These are phyloP conservation scores for Trematomus bernacchii DNA, from an alignment of 2,797 vertebrate species.

Conservation along the genomic window DNA sequence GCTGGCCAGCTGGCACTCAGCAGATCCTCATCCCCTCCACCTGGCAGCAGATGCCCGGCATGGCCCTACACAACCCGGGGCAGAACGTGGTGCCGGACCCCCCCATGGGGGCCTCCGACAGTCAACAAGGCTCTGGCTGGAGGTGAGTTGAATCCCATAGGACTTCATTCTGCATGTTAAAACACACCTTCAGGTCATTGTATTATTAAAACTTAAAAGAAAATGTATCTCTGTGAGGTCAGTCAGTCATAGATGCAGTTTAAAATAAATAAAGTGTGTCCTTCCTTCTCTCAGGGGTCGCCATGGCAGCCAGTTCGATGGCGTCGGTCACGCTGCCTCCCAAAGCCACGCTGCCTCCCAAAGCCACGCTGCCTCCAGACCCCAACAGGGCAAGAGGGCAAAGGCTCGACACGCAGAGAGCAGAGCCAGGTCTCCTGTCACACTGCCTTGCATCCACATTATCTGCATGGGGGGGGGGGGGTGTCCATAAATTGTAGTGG, in stretches of 20 bases:
- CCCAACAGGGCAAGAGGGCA: constrained; percentile 92
- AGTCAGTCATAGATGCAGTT: neutral
- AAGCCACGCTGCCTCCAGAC: constrained; percentile 87
- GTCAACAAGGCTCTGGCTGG: constrained; percentile 91
- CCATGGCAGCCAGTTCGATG: constrained; percentile 92
- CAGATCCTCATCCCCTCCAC: constrained; percentile 97
- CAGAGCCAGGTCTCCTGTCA: constrained; percentile 84
- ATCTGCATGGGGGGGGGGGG: neutral
- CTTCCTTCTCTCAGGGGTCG: constrained; percentile 78
- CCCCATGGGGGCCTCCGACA: constrained; percentile 85
- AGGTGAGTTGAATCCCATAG: constrained; percentile 82
- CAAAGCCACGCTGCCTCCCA: constrained; percentile 90
- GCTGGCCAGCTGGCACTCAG: constrained; percentile 97
- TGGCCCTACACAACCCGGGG: constrained; percentile 92
- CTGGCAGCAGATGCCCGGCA: constrained; percentile 97
- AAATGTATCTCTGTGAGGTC: neutral
- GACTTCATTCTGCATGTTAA: neutral
- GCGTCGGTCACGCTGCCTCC: constrained; percentile 84
- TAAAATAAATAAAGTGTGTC: neutral
- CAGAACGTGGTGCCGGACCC: constrained; percentile 92
- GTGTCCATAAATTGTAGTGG: neutral
- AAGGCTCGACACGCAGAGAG: constrained; percentile 86
- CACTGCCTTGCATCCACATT: neutral
- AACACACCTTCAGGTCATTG: neutral
- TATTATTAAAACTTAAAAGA: neutral